Percentiles rank a stretch among this genome's conserved stretches.
Evolutionary conservation across 2,888 invertebrate species (phyloP).

Genomic region (Drosophila lutescens): DNA sequence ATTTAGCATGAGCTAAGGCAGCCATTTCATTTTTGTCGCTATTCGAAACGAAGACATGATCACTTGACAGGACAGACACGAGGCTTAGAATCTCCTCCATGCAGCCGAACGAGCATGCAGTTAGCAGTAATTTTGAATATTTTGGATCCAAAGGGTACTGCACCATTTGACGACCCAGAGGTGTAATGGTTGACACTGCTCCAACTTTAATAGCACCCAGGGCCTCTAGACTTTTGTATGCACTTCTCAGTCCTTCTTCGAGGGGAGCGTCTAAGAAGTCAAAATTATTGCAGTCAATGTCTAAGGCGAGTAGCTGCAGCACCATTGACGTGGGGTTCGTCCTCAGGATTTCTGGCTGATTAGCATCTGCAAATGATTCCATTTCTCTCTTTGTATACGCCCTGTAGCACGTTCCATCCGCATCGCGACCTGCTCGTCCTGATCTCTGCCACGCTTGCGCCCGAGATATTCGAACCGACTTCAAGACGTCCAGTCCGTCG

Average conservation of each 20-base stretch:
- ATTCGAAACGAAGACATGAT: conserved; percentile 91
- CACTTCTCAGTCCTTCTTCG: conserved; percentile 88
- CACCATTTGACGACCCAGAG: conserved; percentile 93
- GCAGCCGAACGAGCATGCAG: conserved; percentile 91
- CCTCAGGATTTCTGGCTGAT: conserved; percentile 94
- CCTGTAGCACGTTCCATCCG: conserved; percentile 93
- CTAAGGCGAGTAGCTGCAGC: conserved; percentile 93
- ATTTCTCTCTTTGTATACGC: conserved; percentile 93
- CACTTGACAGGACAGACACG: conserved; percentile 94
- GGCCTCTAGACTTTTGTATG: conserved; percentile 86
- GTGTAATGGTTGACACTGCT: conserved; percentile 88
- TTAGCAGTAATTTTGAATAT: conserved; percentile 91
- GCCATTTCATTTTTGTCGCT: conserved; percentile 90
- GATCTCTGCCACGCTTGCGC: conserved; percentile 97
- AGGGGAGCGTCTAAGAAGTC: conserved; percentile 96
- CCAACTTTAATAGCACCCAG: conserved; percentile 89
- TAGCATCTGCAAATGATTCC: conserved; percentile 88
- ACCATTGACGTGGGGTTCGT: conserved; percentile 86
- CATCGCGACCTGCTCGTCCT: conserved; percentile 95
- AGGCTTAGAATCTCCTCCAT: conserved; percentile 93
- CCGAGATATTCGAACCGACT: conserved; percentile 92
- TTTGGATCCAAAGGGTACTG: conserved; percentile 96
- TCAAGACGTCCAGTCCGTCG: conserved; percentile 93
- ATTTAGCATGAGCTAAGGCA: conserved; percentile 89
- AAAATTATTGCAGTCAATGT: conserved; percentile 92